A percentile compares a stretch with the other conserved stretches of the same genome.
Conservation (phyloP, 2,888 invertebrate species). For the Lamellibrachia columna region DNA sequence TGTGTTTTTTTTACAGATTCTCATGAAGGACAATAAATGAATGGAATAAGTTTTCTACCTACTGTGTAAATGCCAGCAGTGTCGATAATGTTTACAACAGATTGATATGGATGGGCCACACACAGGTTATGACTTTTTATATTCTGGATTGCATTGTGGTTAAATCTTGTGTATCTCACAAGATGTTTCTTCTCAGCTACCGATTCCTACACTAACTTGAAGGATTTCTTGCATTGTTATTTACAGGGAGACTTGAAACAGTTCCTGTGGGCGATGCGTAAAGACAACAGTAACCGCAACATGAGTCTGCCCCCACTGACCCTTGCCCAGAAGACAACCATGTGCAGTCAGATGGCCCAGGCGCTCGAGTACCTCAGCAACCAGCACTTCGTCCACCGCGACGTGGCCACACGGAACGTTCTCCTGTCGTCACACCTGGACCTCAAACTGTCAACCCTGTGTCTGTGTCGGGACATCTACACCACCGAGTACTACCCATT, state of each 20-base stretch:
- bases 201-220: background rate
- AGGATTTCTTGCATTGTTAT: conserved; percentile 36
- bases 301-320: conserved; percentile 73
- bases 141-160: no score
- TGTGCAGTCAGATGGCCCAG: conserved; percentile 77
- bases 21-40: no score
- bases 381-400: conserved; percentile 84
- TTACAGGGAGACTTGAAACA: conserved; percentile 89
- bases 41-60: no score
- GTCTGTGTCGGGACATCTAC: conserved; percentile 84
- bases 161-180: no score
- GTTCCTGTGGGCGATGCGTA: conserved; percentile 66
- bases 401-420: conserved; percentile 91
- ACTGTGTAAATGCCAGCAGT: no score
- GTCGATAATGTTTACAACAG: no score
- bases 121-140: no score
- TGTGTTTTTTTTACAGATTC: no score
- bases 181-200: no score
- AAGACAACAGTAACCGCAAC: conserved; percentile 69
- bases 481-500: conserved; percentile 80
- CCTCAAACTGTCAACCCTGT: conserved; percentile 84
- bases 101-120: no score
- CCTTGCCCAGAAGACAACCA: conserved; percentile 64
- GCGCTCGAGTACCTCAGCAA: conserved; percentile 84
- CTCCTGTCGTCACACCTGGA: conserved; percentile 81